Evolutionary conservation across 2,113 vertebrate species (phyloP).

Genomic region (Erythrolamprus reginae): DNA sequence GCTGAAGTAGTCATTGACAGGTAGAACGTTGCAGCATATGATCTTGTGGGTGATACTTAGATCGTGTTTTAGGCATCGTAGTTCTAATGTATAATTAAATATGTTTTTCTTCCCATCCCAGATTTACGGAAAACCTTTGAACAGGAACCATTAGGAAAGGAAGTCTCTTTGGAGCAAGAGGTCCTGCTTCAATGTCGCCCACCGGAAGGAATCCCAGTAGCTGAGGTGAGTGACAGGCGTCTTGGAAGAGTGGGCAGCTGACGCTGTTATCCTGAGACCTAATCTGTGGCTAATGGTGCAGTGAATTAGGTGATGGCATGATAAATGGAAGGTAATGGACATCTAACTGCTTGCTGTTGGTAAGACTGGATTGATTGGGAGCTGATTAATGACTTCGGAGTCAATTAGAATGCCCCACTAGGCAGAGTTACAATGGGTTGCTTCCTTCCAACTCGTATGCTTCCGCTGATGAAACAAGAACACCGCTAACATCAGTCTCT

Average conservation of each 20-base stretch:
- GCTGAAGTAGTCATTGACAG: too few relatives aligned
- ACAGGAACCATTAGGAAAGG: constrained; percentile 91
- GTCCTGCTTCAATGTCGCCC: constrained; percentile 92
- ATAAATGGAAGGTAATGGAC: constrained; percentile 61
- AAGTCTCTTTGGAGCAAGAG: constrained; percentile 92
- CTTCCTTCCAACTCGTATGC: constrained; percentile 43
- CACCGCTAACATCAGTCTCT: constrained; percentile 31
- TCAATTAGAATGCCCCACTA: constrained; percentile 57
- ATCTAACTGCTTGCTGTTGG: constrained; percentile 62
- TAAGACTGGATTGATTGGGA: constrained; percentile 59
- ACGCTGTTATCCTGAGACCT: constrained; percentile 33
- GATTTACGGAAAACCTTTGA: constrained; percentile 93
- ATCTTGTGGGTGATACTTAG: too few relatives aligned
- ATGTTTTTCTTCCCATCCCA: constrained; percentile 39
- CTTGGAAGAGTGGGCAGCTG: constrained; percentile 1
- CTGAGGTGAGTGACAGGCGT: constrained; percentile 76
- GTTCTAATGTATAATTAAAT: too few relatives aligned
- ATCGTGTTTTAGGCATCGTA: too few relatives aligned
- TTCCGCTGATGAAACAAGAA: constrained; percentile 50
- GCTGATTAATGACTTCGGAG: constrained; percentile 67
- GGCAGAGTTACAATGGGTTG: constrained; percentile 45
- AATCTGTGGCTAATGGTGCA: constrained; percentile 53
- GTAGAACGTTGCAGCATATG: too few relatives aligned
- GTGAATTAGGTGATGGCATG: constrained; percentile 50
- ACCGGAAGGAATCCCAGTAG: constrained; percentile 90